A percentile compares a stretch with the other conserved stretches of the same genome.
Evolutionary conservation across 2,888 invertebrate species (phyloP).

Genomic region (Oscheius sp.): DNA sequence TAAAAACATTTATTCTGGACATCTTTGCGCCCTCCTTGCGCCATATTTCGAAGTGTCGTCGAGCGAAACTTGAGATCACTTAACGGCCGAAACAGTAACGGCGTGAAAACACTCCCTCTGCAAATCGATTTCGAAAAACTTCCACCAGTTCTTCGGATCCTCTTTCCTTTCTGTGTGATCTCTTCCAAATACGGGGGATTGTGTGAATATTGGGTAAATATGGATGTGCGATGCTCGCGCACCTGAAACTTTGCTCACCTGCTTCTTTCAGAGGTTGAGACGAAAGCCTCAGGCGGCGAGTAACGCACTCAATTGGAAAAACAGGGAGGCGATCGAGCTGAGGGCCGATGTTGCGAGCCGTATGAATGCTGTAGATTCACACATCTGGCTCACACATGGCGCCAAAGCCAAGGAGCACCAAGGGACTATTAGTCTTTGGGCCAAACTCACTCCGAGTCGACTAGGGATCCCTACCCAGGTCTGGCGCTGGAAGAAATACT

Average conservation of each 20-base stretch:
- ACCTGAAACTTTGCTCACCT: constrained; percentile 71
- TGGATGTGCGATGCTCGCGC: constrained; percentile 58
- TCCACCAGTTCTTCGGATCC: too few species aligned
- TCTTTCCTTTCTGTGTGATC: not conserved
- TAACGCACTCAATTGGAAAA: not conserved
- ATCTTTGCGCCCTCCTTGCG: not conserved
- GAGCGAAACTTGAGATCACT: constrained; percentile 16
- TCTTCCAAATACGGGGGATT: not conserved
- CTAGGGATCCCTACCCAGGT: constrained; percentile 1
- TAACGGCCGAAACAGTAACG: constrained; percentile 16
- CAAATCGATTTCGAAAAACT: constrained; percentile 7
- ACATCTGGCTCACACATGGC: constrained; percentile 30
- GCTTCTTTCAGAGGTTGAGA: constrained; percentile 63
- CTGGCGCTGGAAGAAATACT: constrained; percentile 37
- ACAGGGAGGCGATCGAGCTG: not conserved
- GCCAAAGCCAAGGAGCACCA: not conserved
- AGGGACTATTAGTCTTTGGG: constrained; percentile 13
- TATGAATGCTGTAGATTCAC: constrained; percentile 13
- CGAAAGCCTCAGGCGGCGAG: constrained; percentile 68
- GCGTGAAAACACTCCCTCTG: not conserved
- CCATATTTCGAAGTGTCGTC: not conserved
- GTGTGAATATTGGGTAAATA: not conserved
- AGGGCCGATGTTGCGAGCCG: constrained; percentile 20
- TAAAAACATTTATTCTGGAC: constrained; percentile 21
- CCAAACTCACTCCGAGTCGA: not conserved